Percentiles rank a stretch among this genome's conserved stretches.
Conservation (phyloP, 30 jellyfish, hydroid and myxozoan genomes). For the Pelagia noctiluca region DNA sequence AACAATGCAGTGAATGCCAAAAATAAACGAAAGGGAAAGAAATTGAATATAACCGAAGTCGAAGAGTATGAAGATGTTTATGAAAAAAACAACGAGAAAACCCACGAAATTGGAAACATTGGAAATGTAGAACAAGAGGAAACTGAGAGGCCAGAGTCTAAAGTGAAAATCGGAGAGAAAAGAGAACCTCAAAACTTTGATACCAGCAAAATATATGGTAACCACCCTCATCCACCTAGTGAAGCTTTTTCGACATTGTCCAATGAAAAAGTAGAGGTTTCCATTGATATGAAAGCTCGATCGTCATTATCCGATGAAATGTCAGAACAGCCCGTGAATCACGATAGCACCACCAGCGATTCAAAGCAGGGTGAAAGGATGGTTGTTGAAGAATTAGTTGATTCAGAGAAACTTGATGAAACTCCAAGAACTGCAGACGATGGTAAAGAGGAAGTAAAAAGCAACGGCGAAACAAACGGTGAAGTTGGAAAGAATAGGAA, state of each 20-base stretch:
- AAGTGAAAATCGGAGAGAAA: too few species aligned
- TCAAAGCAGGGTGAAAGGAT: conserved; percentile 30
- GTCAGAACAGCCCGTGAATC: too few species aligned
- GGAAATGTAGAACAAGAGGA: too few species aligned
- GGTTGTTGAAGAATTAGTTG: conserved; percentile 56
- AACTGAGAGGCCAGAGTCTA: too few species aligned
- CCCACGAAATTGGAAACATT: too few species aligned
- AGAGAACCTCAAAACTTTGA: too few species aligned
- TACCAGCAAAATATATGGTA: too few species aligned
- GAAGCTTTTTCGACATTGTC: too few species aligned
- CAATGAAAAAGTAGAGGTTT: too few species aligned
- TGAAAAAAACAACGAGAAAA: not conserved
- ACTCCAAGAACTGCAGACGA: not conserved
- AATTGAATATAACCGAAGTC: conserved; percentile 68
- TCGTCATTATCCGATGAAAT: too few species aligned
- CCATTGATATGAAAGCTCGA: too few species aligned
- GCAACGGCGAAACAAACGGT: conserved; percentile 59
- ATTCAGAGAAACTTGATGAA: conserved; percentile 13
- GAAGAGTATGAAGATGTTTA: conserved; percentile 43
- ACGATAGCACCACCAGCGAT: not conserved
- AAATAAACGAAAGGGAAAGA: conserved; percentile 56
- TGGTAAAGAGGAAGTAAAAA: not conserved
- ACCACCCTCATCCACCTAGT: too few species aligned
- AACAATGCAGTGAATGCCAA: not conserved
- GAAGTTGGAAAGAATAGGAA: not conserved